phyloP scores from a whole-genome alignment of 2,113 vertebrate genomes.

The Isichthys henryi region DNA sequence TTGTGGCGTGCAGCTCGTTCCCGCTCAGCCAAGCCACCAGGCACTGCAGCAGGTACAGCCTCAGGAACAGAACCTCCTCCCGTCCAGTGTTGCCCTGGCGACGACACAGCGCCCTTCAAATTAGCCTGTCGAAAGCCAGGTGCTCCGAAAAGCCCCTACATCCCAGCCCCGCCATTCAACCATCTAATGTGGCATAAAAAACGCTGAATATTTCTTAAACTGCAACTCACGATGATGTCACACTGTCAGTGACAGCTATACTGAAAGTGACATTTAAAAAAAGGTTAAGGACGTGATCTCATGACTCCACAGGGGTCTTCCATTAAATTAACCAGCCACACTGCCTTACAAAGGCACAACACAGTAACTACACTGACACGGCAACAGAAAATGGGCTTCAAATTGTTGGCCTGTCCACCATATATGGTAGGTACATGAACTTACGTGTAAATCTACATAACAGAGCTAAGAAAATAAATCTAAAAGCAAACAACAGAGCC shows the following conservation, averaged over 20 bases:
- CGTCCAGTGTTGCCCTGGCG: conserved; percentile 80
- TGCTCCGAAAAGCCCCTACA: neutral
- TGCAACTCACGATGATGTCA: neutral
- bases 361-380: neutral
- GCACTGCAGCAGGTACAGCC: conserved; percentile 87
- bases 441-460: neutral
- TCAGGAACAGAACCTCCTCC: conserved; percentile 87
- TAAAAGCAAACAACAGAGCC: neutral
- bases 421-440: neutral
- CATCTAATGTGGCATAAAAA: neutral
- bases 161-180: neutral
- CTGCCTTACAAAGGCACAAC: neutral
- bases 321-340: neutral
- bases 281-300: neutral
- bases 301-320: neutral
- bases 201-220: neutral
- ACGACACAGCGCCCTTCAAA: conserved; percentile 21
- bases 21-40: conserved; percentile 79
- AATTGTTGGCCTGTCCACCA: neutral
- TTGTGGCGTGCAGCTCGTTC: conserved; percentile 64
- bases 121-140: neutral
- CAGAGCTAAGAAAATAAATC: too few species aligned
- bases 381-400: neutral
- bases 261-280: neutral
- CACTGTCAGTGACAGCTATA: neutral